These are phyloP conservation scores for Mantis religiosa DNA, from an alignment of 2,888 invertebrate species.

Conservation along the genomic window DNA sequence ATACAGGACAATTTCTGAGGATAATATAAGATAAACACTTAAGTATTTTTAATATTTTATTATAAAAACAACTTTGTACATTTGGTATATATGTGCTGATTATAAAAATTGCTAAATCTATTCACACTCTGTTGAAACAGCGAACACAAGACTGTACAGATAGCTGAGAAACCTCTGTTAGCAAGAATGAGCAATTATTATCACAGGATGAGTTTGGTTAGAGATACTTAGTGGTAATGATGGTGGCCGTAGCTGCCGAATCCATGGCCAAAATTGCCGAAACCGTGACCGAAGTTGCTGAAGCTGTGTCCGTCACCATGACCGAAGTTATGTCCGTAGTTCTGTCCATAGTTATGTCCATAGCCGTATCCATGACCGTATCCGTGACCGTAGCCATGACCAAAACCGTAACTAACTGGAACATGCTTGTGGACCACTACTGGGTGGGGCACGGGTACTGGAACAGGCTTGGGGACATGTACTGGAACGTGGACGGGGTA, in stretches of 20 bases:
- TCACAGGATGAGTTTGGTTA: not conserved
- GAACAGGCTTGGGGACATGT: not conserved
- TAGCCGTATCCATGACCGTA: not conserved
- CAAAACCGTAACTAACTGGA: not conserved
- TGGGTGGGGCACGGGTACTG: not conserved
- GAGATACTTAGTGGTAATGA: not conserved
- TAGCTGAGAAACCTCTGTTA: too few species aligned
- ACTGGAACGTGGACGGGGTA: constrained; percentile 46
- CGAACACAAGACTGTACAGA: not conserved
- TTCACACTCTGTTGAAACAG: not conserved
- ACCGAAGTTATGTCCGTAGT: not conserved
- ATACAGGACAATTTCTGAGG: too few species aligned
- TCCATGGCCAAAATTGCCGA: not conserved
- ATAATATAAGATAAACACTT: not conserved
- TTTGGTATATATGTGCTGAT: not conserved
- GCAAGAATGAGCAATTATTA: not conserved
- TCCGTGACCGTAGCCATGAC: not conserved
- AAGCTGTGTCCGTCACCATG: not conserved
- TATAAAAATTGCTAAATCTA: not conserved
- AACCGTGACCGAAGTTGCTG: not conserved
- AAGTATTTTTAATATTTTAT: not conserved
- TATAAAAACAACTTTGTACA: not conserved
- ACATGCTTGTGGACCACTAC: not conserved
- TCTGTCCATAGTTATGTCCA: not conserved
- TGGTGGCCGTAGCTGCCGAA: not conserved